Base-by-base conservation (phyloP, 2,113 vertebrate genomes). In the Gadus macrocephalus region DNA sequence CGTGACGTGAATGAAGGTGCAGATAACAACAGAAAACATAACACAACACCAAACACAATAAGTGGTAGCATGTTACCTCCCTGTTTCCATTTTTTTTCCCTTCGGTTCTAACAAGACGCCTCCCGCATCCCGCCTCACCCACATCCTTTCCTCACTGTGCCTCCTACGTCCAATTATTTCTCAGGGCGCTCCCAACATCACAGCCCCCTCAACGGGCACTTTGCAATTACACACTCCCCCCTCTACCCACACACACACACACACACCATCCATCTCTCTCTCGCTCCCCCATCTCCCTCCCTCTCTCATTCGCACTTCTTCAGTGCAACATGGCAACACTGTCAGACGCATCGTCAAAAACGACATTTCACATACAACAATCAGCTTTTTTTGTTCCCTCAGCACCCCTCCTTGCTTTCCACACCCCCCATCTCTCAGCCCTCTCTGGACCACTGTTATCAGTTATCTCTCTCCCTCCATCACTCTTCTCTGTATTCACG, bases 291-390 rank as follows among this genome's bases (percentile, higher is more conserved):
- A 62, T 63, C 31, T 56, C 42, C 42, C 67, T 53, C 68, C 35
- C 67, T 61, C 58, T 70, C 53, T 55, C 27, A 25, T 74, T 74
- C 69, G 65, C 75, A 25, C 77, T 71, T 56, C 72, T 75, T 74
- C 62, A 35, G 31, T 35, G 31, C 31, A 35, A 35, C 31, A 35
- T 35, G 31, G 31, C 31, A 35, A 35, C 31, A 15, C 53, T 17
- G 17, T 56, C 53, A 14, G 53, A 17, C 17, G 53, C 7, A 56
- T 9, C 31, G 31, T 35, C 31, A 35, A 35, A 35, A 35, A 4
- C 31, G 31, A 35, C 31, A 35, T 35, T 35, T 35, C 31, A 35
- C 31, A 7, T 35, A 35, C 31, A 35, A 35, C 6, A 35, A 35
- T 35, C 31, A 5, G 6, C 6, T 35, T 35, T 35, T 35, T 35